Percentiles rank a stretch among this genome's conserved stretches.
Conservation (phyloP, 2,888 invertebrate species). For the Dicranocentrus wangi region DNA sequence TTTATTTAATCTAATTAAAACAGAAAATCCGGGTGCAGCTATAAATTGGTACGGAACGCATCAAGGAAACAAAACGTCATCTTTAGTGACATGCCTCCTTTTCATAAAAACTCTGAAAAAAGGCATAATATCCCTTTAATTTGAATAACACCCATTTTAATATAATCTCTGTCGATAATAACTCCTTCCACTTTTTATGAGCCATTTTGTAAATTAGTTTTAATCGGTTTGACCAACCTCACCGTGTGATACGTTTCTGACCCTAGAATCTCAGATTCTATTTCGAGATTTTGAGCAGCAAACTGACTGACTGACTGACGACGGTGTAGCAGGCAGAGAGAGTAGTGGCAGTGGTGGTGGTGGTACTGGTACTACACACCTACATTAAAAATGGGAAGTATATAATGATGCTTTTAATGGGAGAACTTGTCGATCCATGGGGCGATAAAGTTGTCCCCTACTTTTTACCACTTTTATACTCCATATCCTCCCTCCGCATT, state of each 20-base stretch:
- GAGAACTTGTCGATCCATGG: conserved; percentile 57
- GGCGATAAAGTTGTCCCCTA: conserved; percentile 62
- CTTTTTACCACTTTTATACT: conserved; percentile 14
- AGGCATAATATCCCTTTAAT: too few relatives aligned
- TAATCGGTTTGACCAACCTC: conserved; percentile 62
- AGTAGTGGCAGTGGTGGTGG: too few relatives aligned
- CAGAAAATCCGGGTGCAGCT: neutral
- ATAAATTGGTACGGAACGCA: neutral
- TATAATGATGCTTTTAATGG: conserved; percentile 62
- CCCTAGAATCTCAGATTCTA: too few relatives aligned
- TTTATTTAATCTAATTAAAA: conserved; percentile 39
- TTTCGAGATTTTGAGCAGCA: too few relatives aligned
- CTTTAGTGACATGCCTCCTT: conserved; percentile 49
- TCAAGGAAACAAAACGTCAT: conserved; percentile 56
- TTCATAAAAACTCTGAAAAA: conserved; percentile 11
- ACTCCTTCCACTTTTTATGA: neutral
- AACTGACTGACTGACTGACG: too few relatives aligned
- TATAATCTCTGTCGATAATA: conserved; percentile 1
- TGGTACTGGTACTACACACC: conserved; percentile 6
- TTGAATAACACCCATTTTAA: too few relatives aligned
- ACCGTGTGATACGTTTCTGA: too few relatives aligned
- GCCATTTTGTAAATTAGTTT: conserved; percentile 63
- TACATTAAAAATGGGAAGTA: conserved; percentile 58
- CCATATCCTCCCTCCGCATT: neutral
- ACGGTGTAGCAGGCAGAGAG: too few relatives aligned